phyloP scores from a whole-genome alignment of 2,888 invertebrate genomes.

The Branchellion lobata region DNA sequence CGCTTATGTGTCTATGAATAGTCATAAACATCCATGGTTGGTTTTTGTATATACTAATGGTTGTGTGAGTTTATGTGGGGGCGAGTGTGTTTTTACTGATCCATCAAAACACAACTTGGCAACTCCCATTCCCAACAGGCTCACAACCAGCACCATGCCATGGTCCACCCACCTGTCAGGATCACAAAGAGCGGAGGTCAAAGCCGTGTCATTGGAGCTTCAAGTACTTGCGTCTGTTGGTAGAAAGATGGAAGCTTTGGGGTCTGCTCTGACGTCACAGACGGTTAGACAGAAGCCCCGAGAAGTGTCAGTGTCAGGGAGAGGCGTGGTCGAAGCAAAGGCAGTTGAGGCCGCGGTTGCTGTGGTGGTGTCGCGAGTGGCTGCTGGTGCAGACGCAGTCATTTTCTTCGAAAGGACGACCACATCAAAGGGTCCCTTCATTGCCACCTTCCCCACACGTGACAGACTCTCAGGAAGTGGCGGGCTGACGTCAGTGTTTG shows the following conservation, averaged over 20 bases:
- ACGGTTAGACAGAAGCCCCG: neutral
- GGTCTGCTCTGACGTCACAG: neutral
- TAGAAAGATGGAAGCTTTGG: neutral
- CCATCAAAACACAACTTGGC: too few species aligned
- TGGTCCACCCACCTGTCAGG: neutral
- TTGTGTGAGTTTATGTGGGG: too few species aligned
- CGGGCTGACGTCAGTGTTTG: neutral
- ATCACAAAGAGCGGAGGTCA: neutral
- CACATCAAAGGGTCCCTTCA: neutral
- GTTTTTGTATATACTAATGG: too few species aligned
- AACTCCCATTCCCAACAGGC: too few species aligned
- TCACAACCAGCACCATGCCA: too few species aligned
- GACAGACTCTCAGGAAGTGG: neutral
- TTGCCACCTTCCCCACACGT: neutral
- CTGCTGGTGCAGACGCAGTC: neutral
- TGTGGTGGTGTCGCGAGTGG: neutral
- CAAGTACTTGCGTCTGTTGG: neutral
- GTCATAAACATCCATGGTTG: too few species aligned
- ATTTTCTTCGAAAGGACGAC: neutral
- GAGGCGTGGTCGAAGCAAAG: neutral
- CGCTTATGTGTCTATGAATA: too few species aligned
- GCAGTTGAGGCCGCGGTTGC: neutral
- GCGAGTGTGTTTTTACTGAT: too few species aligned
- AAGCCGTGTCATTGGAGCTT: neutral
- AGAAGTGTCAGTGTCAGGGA: conserved; percentile 1